These are phyloP conservation scores for Lucilia sericata DNA, from an alignment of 1,140 invertebrate species.

Conservation along the genomic window DNA sequence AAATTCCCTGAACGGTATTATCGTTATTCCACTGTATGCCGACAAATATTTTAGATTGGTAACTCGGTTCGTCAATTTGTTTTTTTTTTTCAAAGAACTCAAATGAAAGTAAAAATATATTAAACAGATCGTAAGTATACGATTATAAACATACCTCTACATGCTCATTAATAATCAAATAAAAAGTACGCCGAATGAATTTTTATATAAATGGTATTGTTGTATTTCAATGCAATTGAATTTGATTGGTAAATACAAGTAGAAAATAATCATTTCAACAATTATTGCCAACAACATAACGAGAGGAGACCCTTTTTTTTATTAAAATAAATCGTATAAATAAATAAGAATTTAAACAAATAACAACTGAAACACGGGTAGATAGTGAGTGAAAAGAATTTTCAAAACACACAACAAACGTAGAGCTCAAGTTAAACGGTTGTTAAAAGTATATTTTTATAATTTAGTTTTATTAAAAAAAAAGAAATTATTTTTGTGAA, in stretches of 20 bases:
- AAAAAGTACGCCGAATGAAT: neutral
- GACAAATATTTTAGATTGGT: neutral
- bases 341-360: neutral
- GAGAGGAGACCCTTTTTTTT: constrained; percentile 1
- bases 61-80: neutral
- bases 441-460: neutral
- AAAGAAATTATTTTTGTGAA: neutral
- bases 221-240: neutral
- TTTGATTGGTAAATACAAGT: neutral
- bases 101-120: neutral
- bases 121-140: neutral
- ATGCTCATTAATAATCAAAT: neutral
- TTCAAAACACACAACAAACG: constrained; percentile 24
- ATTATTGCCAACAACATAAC: neutral
- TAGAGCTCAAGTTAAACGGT: constrained; percentile 23
- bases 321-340: neutral
- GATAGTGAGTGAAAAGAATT: constrained; percentile 14
- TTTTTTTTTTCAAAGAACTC: neutral
- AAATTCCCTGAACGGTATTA: neutral
- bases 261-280: neutral
- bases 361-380: neutral
- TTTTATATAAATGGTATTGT: neutral
- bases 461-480: neutral
- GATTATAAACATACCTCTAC: neutral
- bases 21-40: neutral